phyloP scores from a whole-genome alignment of 2,888 invertebrate species.

The Ectropis crepuscularia region DNA sequence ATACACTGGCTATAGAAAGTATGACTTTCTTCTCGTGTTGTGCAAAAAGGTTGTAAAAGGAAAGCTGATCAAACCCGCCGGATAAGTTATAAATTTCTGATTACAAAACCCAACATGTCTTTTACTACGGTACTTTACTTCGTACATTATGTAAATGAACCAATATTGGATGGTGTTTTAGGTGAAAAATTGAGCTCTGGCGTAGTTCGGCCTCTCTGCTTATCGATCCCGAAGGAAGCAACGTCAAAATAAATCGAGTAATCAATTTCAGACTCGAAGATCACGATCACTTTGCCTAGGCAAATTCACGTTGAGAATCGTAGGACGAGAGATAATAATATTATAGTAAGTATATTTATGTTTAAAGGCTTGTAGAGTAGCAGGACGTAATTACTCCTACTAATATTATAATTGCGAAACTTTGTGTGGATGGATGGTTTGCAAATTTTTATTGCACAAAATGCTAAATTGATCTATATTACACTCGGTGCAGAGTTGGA shows the following conservation, averaged over 20 bases:
- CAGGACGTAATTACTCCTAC: too few relatives aligned
- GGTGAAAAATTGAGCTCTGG: slow-evolving; percentile 16
- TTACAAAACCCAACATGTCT: slow-evolving; percentile 12
- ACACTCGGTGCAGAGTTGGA: too few relatives aligned
- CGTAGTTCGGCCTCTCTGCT: slow-evolving; percentile 5
- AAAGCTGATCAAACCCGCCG: slow-evolving; percentile 18
- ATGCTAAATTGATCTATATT: too few relatives aligned
- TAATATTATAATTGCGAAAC: too few relatives aligned
- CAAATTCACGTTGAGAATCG: slow-evolving; percentile 5
- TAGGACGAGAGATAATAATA: background rate
- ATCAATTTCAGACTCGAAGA: slow-evolving; percentile 18
- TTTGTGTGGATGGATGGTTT: too few relatives aligned
- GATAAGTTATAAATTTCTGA: slow-evolving; percentile 10
- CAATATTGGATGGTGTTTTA: slow-evolving; percentile 10
- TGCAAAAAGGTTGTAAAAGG: slow-evolving; percentile 15
- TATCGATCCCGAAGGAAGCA: slow-evolving; percentile 18
- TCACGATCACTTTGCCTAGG: slow-evolving; percentile 13
- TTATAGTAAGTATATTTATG: too few relatives aligned
- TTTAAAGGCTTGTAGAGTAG: too few relatives aligned
- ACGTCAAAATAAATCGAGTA: slow-evolving; percentile 19
- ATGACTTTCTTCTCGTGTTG: slow-evolving; percentile 8
- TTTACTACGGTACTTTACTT: background rate
- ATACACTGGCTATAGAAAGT: slow-evolving; percentile 1
- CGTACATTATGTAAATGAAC: slow-evolving; percentile 16
- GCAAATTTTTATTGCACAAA: too few relatives aligned